Evolutionary conservation across 2,888 invertebrate genomes (phyloP).

Genomic region (Eupithecia centaureata): DNA sequence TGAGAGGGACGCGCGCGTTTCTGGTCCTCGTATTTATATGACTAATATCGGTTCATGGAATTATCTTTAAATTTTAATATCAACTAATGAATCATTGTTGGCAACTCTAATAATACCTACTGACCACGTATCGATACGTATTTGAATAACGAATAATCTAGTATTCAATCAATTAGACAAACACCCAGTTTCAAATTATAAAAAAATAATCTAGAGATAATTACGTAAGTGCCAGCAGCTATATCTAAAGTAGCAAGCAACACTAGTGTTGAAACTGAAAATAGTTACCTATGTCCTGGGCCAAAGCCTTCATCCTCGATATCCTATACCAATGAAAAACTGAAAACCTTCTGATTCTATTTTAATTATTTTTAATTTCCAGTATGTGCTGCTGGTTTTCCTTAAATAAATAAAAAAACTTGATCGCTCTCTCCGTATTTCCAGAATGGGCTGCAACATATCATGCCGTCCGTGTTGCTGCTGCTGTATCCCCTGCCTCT

Average conservation of each 20-base stretch:
- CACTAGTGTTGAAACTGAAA: background rate
- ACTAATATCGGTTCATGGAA: background rate
- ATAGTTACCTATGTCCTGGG: background rate
- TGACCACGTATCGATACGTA: background rate
- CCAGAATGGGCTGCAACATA: slow-evolving; percentile 76
- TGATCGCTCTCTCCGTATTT: slow-evolving; percentile 40
- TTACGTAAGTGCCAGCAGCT: background rate
- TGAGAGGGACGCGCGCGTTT: background rate
- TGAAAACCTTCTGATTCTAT: too few species aligned
- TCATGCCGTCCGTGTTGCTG: slow-evolving; percentile 77
- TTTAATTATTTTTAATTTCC: too few species aligned
- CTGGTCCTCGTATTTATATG: background rate
- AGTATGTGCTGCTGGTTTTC: too few species aligned
- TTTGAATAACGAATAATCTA: background rate
- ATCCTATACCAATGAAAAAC: background rate
- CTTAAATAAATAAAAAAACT: too few species aligned
- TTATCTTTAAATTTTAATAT: background rate
- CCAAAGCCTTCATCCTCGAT: background rate
- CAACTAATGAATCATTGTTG: background rate
- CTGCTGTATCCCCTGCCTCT: slow-evolving; percentile 72
- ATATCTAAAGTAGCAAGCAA: background rate
- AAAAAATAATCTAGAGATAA: background rate
- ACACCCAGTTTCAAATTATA: too few species aligned
- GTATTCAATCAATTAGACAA: too few species aligned
- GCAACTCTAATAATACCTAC: background rate